Conservation (phyloP, 2,113 vertebrate species). For the Boleophthalmus pectinirostris region DNA sequence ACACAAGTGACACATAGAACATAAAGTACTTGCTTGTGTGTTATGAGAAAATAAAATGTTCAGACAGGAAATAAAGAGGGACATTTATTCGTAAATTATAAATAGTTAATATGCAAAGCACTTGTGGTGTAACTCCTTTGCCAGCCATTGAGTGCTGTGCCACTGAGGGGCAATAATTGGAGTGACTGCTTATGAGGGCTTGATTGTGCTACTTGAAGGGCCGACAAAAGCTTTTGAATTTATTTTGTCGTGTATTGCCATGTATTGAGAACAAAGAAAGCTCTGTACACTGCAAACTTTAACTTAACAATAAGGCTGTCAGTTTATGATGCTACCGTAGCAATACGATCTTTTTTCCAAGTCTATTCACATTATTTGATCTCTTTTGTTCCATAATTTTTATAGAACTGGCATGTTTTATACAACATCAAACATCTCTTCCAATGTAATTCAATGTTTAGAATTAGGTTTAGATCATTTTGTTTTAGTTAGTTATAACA, state of each 20-base stretch:
- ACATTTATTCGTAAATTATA: constrained; percentile 28
- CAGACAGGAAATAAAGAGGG: constrained; percentile 5
- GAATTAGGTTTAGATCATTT: no score
- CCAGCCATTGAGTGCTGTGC: constrained; percentile 34
- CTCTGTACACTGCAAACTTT: constrained; percentile 16
- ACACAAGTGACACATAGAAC: no score
- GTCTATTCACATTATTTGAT: not conserved
- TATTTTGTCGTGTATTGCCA: constrained; percentile 22
- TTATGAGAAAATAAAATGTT: constrained; percentile 22
- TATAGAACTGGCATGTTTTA: not conserved
- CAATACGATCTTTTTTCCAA: not conserved
- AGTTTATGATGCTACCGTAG: not conserved
- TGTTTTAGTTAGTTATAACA: no score
- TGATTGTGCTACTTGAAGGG: constrained; percentile 32
- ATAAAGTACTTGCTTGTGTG: not conserved
- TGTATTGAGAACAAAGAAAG: constrained; percentile 6
- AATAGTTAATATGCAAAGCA: constrained; percentile 45
- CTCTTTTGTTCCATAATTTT: not conserved
- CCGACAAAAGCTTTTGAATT: constrained; percentile 40
- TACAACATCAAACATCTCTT: no score
- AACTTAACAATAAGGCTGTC: not conserved
- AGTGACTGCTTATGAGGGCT: constrained; percentile 32
- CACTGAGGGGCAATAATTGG: constrained; percentile 32
- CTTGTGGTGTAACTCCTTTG: constrained; percentile 26
- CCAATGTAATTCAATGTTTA: not conserved